Percentiles rank a stretch among this genome's conserved stretches.
Conservation (phyloP, 2,797 vertebrate genomes). For the Poeciliopsis paucimaculata region DNA sequence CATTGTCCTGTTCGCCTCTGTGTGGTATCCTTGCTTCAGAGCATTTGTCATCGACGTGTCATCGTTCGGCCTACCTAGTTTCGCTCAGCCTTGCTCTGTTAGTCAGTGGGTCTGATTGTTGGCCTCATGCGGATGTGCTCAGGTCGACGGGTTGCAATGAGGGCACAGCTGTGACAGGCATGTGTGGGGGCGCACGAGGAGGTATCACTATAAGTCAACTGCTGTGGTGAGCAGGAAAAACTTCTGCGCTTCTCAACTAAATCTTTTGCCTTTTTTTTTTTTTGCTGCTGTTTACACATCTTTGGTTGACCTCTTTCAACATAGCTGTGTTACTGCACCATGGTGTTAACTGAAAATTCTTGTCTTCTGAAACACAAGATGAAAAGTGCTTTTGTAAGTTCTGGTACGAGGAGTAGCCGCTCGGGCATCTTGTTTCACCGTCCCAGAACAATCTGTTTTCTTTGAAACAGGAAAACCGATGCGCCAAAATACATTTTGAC, state of each 20-base stretch:
- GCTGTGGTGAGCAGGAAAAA: constrained; percentile 46
- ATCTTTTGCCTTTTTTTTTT: constrained; percentile 22
- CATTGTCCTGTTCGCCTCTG: constrained; percentile 8
- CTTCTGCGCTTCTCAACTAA: constrained; percentile 25
- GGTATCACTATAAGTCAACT: constrained; percentile 66
- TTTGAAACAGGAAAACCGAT: constrained; percentile 56
- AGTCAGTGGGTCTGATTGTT: constrained; percentile 53
- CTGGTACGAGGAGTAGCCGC: constrained; percentile 35
- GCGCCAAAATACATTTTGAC: constrained; percentile 51
- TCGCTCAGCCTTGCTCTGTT: constrained; percentile 42
- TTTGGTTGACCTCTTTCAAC: constrained; percentile 27
- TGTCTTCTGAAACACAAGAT: constrained; percentile 31
- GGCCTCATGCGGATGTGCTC: constrained; percentile 45
- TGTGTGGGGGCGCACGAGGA: constrained; percentile 63
- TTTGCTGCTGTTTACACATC: constrained; percentile 25
- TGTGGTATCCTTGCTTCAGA: constrained; percentile 13
- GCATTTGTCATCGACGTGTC: constrained; percentile 44
- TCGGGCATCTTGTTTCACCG: constrained; percentile 58
- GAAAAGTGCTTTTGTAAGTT: constrained; percentile 38
- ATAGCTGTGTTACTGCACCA: constrained; percentile 8
- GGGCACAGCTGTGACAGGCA: constrained; percentile 62
- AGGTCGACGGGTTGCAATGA: constrained; percentile 24
- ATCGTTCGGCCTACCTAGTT: constrained; percentile 42
- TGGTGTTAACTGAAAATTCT: constrained; percentile 10
- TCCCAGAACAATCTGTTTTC: constrained; percentile 60